Evolutionary conservation across 2,797 vertebrate genomes (phyloP).

Genomic region (Thaleichthys pacificus): DNA sequence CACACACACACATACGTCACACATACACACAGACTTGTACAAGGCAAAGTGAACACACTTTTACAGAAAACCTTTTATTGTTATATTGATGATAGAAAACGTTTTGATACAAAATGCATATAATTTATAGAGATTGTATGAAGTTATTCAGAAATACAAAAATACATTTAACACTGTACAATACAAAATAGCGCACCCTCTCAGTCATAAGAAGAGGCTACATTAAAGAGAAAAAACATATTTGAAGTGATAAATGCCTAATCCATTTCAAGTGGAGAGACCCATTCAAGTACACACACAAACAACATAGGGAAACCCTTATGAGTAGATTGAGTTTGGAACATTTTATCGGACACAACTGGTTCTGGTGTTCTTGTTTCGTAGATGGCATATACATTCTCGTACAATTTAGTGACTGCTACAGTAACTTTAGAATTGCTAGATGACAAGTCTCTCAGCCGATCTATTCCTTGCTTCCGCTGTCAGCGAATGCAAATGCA

Average conservation of each 20-base stretch:
- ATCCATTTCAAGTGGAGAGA: slow-evolving; percentile 10
- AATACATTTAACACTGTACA: slow-evolving; percentile 38
- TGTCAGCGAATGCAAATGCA: no score
- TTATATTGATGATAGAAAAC: slow-evolving; percentile 54
- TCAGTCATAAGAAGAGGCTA: slow-evolving; percentile 20
- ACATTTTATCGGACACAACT: neutral
- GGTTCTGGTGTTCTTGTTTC: slow-evolving; percentile 16
- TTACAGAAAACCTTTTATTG: slow-evolving; percentile 60
- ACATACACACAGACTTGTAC: slow-evolving; percentile 7
- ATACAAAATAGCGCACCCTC: slow-evolving; percentile 36
- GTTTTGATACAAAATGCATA: slow-evolving; percentile 55
- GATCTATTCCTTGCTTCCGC: no score
- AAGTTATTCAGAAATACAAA: slow-evolving; percentile 48
- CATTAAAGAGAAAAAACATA: slow-evolving; percentile 12
- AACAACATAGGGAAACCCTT: slow-evolving; percentile 15
- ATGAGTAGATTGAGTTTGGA: no score
- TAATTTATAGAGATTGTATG: slow-evolving; percentile 57
- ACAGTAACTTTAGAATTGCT: neutral
- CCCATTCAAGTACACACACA: slow-evolving; percentile 17
- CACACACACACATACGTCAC: slow-evolving; percentile 12
- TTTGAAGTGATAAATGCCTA: slow-evolving; percentile 24
- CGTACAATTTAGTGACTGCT: slow-evolving; percentile 22
- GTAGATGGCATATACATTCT: slow-evolving; percentile 19
- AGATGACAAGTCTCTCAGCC: neutral
- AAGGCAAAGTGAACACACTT: slow-evolving; percentile 12